Evolutionary conservation across 1,140 invertebrate genomes (phyloP).

Genomic region (Penaeus japonicus): DNA sequence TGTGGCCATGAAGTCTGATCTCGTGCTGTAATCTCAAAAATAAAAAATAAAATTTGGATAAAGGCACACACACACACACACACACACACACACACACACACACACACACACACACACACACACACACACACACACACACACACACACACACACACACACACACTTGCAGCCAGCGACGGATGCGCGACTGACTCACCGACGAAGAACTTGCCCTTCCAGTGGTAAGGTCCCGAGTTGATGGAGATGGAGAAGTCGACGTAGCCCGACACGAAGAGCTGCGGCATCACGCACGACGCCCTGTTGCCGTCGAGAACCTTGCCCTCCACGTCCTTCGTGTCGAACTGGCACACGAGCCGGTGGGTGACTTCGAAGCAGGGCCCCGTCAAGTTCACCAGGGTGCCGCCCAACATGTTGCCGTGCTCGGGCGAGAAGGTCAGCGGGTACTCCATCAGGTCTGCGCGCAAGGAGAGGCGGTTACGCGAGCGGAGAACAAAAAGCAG

Average conservation of each 20-base stretch:
- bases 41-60: too few species aligned
- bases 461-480: background rate
- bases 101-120: too few species aligned
- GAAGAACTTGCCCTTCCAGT: constrained; percentile 92
- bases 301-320: constrained; percentile 67
- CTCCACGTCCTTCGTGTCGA: constrained; percentile 63
- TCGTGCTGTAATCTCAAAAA: too few species aligned
- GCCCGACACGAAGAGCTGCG: constrained; percentile 86
- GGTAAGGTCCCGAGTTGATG: constrained; percentile 78
- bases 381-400: constrained; percentile 92
- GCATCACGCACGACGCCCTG: constrained; percentile 87
- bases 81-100: too few species aligned
- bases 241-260: constrained; percentile 89
- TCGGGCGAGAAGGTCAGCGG: constrained; percentile 88
- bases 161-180: too few species aligned
- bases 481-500: too few species aligned
- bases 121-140: too few species aligned
- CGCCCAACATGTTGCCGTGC: constrained; percentile 94
- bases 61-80: too few species aligned
- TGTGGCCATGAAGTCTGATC: too few species aligned
- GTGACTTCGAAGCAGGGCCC: constrained; percentile 85
- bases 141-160: too few species aligned
- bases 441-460: constrained; percentile 54
- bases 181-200: constrained; percentile 73
- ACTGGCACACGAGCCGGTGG: constrained; percentile 77